Evolutionary conservation across 64 coral and sea anemone genomes (phyloP).

Genomic region (Hydrozoanthus tunicans): DNA sequence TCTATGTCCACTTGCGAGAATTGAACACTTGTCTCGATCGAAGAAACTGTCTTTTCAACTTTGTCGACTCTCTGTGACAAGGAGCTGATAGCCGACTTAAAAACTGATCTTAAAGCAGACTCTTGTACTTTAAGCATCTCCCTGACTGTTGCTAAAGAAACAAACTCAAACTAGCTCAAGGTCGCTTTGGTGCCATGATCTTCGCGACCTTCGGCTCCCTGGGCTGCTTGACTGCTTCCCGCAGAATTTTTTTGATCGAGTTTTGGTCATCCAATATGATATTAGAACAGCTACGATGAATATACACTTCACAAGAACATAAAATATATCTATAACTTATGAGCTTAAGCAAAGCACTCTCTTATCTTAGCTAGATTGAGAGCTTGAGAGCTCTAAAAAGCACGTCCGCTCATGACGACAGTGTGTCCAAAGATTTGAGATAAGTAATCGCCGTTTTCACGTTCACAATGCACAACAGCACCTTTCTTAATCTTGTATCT

Average conservation of each 20-base stretch:
- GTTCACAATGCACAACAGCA: too few relatives aligned
- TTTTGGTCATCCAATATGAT: not conserved
- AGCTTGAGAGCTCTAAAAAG: not conserved
- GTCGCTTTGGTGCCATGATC: not conserved
- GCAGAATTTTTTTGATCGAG: not conserved
- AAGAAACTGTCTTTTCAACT: conserved; percentile 8
- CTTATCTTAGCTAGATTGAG: not conserved
- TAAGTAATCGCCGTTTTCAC: too few relatives aligned
- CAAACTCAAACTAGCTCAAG: too few relatives aligned
- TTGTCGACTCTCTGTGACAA: not conserved
- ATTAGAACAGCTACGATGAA: not conserved
- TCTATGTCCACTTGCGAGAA: not conserved
- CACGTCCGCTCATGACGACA: not conserved
- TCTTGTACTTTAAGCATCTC: too few relatives aligned
- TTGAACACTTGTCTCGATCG: conserved; percentile 6
- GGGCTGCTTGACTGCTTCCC: too few relatives aligned
- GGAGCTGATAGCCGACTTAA: conserved; percentile 16
- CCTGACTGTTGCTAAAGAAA: too few relatives aligned
- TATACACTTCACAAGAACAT: not conserved
- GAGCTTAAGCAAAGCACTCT: not conserved
- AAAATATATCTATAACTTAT: not conserved
- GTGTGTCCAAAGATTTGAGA: too few relatives aligned
- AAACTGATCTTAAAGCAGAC: conserved; percentile 3
- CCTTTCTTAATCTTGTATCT: too few relatives aligned
- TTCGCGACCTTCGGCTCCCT: too few relatives aligned